Base-by-base conservation (phyloP, 1,140 invertebrate species). In the Drosophila sp. region DNA sequence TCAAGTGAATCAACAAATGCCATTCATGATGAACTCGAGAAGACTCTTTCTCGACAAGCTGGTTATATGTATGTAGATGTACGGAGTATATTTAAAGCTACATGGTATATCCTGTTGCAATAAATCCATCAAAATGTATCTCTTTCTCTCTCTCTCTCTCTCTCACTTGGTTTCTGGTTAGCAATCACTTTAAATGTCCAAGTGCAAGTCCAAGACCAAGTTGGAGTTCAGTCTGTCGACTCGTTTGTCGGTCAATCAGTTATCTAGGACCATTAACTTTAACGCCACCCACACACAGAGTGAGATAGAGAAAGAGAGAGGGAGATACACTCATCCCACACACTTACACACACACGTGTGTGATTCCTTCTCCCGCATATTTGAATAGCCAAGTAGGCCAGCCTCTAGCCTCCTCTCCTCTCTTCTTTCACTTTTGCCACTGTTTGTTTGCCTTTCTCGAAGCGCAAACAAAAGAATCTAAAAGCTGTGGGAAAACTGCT, bases 311-410 rank as follows among this genome's bases (percentile, higher is more conserved):
- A 62, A 47, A 68, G 60, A 60, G 60, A 41, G 56, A 40, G 40
- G 50, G 44, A 60, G 50, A 11, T 38, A 62, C 38, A 30, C n/a
- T 25, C 62, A 64, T 30, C 44, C 61, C 54, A 32, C 40, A 55
- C 25, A 60, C n/a, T 8, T 17, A 17, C 17, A 60, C n/a, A 35
- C 33, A 33, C 33, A 55, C 7, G 11, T 27, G 23, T 60, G 55
- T 40, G 56, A 66, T 69, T 54, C 41, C 64, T 55, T 23, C 73
- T 57, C 77, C 67, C 87, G 87, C 87, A 90, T 90, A 90, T 90
- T 90, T 90, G 87, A 90, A 90, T 90, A 87, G 87, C 58, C 63
- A 72, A 87, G 83, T 89, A 76, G 79, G 41, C 30, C 44, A 25
- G 71, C 32, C 64, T 68, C 33, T 57, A 71, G 55, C 17, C 55